These are phyloP conservation scores for Harpagoxenus sublaevis DNA, from an alignment of 2,888 invertebrate species.

Conservation along the genomic window DNA sequence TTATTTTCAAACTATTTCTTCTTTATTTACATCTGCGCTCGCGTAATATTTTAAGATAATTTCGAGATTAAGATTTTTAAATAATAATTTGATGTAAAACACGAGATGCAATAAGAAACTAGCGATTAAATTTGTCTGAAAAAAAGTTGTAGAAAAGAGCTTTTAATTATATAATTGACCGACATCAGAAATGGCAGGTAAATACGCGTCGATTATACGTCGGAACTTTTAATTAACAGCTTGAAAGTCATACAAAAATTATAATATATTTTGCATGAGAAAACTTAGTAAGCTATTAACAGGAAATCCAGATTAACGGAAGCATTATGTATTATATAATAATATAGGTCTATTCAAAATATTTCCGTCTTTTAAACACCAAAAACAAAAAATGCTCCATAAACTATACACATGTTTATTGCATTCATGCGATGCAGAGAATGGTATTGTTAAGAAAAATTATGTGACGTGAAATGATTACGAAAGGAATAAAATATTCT, in stretches of 20 bases:
- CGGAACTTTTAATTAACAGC: slow-evolving; percentile 38
- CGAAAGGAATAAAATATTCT: not conserved
- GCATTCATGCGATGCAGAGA: not conserved
- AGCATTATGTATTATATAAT: not conserved
- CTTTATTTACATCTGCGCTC: not conserved
- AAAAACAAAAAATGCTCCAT: not conserved
- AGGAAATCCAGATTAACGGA: not conserved
- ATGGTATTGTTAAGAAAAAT: not conserved
- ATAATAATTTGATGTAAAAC: not conserved
- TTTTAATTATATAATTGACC: slow-evolving; percentile 18
- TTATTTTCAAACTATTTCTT: not conserved
- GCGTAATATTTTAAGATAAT: not conserved
- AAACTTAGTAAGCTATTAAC: not conserved
- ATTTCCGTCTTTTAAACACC: not conserved
- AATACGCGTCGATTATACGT: slow-evolving; percentile 12
- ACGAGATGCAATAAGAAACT: not conserved
- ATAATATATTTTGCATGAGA: not conserved
- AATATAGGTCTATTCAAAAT: not conserved
- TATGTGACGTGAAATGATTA: not conserved
- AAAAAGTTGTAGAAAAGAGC: not conserved
- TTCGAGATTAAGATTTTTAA: not conserved
- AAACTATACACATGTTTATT: not conserved
- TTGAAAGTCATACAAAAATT: slow-evolving; percentile 30
- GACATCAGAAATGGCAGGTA: not conserved
- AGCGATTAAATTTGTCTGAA: not conserved